A percentile compares a stretch with the other conserved stretches of the same genome.
phyloP scores from a whole-genome alignment of 2,797 vertebrate genomes.

The Anguilla megastoma region DNA sequence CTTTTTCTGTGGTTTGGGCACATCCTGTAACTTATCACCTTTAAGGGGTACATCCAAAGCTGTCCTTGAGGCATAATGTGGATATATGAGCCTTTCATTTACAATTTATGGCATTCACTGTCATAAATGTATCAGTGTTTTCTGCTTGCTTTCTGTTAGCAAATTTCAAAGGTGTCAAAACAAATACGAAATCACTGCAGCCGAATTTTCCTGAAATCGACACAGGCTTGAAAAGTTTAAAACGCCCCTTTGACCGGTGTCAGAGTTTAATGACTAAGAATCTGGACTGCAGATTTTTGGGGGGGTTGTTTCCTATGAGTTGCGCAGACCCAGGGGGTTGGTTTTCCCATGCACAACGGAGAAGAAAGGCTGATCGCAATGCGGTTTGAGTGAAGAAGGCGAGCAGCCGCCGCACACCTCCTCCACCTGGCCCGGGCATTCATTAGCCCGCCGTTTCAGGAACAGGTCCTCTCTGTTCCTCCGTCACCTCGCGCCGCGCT shows the following conservation, averaged over 20 bases:
- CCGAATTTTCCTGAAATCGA: not conserved
- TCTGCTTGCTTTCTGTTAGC: not conserved
- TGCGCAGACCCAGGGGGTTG: slow-evolving; percentile 20
- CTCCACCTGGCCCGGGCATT: slow-evolving; percentile 30
- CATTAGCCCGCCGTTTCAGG: slow-evolving; percentile 30
- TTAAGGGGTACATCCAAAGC: slow-evolving; percentile 22
- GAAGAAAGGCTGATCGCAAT: slow-evolving; percentile 34
- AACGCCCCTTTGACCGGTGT: not conserved
- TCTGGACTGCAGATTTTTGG: slow-evolving; percentile 9
- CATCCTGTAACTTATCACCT: not conserved
- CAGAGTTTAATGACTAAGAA: slow-evolving; percentile 17
- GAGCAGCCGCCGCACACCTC: slow-evolving; percentile 15
- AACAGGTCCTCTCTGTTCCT: slow-evolving; percentile 34
- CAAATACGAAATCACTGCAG: not conserved
- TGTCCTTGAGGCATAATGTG: not conserved
- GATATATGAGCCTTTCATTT: slow-evolving; percentile 19
- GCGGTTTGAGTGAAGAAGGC: slow-evolving; percentile 29
- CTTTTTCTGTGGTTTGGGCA: slow-evolving; percentile 15
- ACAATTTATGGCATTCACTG: slow-evolving; percentile 15
- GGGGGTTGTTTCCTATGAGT: not conserved
- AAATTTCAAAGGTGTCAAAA: slow-evolving; percentile 15
- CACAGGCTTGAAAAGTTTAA: not conserved
- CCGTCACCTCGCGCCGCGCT: slow-evolving; percentile 21
- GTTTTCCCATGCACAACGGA: not conserved
- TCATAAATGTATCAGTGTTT: not conserved